These are phyloP conservation scores for Aspidiotus rigidus DNA, from an alignment of 2,888 invertebrate species.

Conservation along the genomic window DNA sequence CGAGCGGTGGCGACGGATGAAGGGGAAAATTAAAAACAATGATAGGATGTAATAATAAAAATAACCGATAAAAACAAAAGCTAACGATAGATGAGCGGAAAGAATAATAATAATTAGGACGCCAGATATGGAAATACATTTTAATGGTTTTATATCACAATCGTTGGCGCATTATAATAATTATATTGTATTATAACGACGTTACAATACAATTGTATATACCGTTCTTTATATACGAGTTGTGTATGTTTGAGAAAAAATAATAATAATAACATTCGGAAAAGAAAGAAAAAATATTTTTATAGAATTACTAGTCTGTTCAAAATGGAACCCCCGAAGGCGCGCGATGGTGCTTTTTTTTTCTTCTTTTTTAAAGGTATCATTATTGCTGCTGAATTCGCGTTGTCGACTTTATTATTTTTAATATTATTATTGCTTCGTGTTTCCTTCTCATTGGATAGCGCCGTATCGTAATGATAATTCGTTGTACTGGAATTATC, in stretches of 20 bases:
- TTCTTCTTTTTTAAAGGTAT: constrained; percentile 22
- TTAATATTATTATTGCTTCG: constrained; percentile 7
- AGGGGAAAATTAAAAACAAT: constrained; percentile 23
- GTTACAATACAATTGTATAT: constrained; percentile 28
- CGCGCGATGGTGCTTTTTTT: constrained; percentile 9
- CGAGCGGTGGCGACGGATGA: background rate
- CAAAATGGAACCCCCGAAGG: constrained; percentile 14
- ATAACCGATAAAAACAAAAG: constrained; percentile 31
- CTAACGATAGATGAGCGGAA: constrained; percentile 24
- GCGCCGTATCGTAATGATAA: too few species aligned
- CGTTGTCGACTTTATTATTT: constrained; percentile 7
- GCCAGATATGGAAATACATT: constrained; percentile 33
- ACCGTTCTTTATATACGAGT: background rate
- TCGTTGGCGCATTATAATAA: constrained; percentile 32
- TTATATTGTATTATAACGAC: constrained; percentile 32
- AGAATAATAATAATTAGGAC: constrained; percentile 33
- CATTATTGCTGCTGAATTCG: constrained; percentile 24
- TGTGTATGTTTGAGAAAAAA: constrained; percentile 19
- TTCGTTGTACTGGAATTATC: too few species aligned
- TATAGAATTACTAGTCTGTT: constrained; percentile 27
- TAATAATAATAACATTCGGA: background rate
- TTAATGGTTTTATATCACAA: constrained; percentile 33
- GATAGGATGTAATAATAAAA: constrained; percentile 32
- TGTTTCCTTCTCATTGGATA: background rate
- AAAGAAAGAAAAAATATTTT: constrained; percentile 12